Base-by-base conservation (phyloP, 2,113 vertebrate species). In the Cephalopterus ornatus region DNA sequence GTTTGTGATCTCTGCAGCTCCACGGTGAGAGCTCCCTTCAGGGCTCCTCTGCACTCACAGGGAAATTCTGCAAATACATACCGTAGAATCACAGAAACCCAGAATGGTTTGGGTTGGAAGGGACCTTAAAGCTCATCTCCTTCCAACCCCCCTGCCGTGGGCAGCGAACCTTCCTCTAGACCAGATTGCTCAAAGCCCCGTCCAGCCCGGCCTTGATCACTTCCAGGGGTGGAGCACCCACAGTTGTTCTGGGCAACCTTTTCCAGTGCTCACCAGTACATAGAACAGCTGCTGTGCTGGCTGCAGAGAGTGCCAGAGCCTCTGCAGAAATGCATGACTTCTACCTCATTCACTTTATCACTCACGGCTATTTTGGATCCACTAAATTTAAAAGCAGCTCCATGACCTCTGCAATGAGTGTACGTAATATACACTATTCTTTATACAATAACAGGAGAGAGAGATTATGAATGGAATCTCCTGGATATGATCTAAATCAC, bases 341-440 rank as follows among this genome's bases (percentile, higher is more conserved):
- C 50, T 3, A 3, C 33, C 14, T 11, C 19, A 9, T 41, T 87
- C 82, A 15, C 37, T 75, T 44, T 6, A 8, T n/a, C 72, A 52
- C 22, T 50, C 53, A 5, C 4, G 9, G 33, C 37, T 80, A 1
- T 12, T 83, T 81, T 26, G 32, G 24, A 20, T 67, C 59, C 32
- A 6, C 27, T 32, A 27, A 21, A 62, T 49, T 30, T 71, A 52
- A 44, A 74, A 73, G 23, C 4, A 83, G 65, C 42, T 70, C 66
- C 49, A 19, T 7, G 30, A 44, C 9, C 30, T 63, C 55, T 56
- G 49, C 66, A 33, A 12, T 18, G 14, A 42, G 10, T 4, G 12
- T 21, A 16, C 0, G 0, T 19, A 75, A 53, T 14, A 77, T 11
- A 61, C 12, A 18, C 23, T 41, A 6, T 17, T 82, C 52, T 47